These are phyloP conservation scores for Cetoscarus ocellatus DNA, from an alignment of 2,797 vertebrate species.

Conservation along the genomic window DNA sequence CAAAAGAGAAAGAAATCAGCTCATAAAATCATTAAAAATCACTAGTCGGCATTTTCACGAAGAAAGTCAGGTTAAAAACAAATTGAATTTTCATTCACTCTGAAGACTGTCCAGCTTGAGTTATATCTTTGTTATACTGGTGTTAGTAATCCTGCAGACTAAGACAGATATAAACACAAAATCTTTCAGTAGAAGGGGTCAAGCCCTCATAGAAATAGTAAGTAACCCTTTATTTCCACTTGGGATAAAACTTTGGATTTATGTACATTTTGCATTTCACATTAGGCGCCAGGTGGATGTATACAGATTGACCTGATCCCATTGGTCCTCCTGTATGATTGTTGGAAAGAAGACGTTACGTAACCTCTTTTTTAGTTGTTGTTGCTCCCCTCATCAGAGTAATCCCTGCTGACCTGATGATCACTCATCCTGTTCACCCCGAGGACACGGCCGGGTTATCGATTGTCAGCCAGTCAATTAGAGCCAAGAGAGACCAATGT, in stretches of 20 bases:
- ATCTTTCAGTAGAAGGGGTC: too few species aligned
- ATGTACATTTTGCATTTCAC: too few species aligned
- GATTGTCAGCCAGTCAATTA: slow-evolving; percentile 54
- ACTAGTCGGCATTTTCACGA: too few species aligned
- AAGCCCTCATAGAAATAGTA: neutral
- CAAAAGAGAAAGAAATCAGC: too few species aligned
- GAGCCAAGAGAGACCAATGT: slow-evolving; percentile 34
- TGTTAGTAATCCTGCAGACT: too few species aligned
- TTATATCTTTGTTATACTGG: too few species aligned
- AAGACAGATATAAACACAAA: too few species aligned
- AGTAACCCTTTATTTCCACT: neutral
- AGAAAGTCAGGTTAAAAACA: too few species aligned
- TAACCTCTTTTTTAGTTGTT: slow-evolving; percentile 35
- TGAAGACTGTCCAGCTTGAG: too few species aligned
- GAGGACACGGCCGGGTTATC: slow-evolving; percentile 52
- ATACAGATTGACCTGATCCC: neutral
- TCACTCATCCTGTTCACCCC: slow-evolving; percentile 43
- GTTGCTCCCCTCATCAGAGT: slow-evolving; percentile 52
- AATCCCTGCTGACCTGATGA: slow-evolving; percentile 58
- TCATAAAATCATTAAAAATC: too few species aligned
- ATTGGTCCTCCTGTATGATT: slow-evolving; percentile 15
- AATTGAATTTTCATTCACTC: too few species aligned
- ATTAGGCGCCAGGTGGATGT: slow-evolving; percentile 11
- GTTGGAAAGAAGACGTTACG: slow-evolving; percentile 40
- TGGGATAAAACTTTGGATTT: neutral